Evolutionary conservation across 1,140 invertebrate species (phyloP).

Genomic region (Theocolax elegans): DNA sequence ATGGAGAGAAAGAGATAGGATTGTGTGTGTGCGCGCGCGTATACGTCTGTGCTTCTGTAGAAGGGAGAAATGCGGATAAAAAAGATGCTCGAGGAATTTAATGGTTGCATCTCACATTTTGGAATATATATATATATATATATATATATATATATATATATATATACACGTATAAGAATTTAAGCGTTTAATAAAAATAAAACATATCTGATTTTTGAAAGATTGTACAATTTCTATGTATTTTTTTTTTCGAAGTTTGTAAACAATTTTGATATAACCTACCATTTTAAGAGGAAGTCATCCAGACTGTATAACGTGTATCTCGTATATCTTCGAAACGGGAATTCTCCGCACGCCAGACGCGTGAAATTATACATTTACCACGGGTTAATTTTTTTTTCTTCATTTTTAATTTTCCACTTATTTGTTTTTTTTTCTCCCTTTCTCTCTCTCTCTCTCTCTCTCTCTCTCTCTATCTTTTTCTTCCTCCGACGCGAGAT

Average conservation of each 20-base stretch:
- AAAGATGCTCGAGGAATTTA: slow-evolving; percentile 6
- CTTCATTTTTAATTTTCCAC: slow-evolving; percentile 9
- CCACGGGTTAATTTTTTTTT: slow-evolving; percentile 15
- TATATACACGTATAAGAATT: no score
- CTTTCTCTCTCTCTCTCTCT: no score
- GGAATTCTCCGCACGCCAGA: slow-evolving; percentile 23
- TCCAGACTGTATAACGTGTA: neutral
- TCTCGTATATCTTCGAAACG: slow-evolving; percentile 22
- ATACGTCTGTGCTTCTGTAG: neutral
- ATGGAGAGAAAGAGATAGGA: neutral
- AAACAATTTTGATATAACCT: no score
- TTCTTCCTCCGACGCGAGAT: neutral
- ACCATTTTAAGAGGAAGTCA: no score
- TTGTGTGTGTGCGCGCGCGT: slow-evolving; percentile 28
- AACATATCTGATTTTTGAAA: no score
- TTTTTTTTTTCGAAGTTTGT: no score
- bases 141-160: no score
- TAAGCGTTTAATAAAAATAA: no score
- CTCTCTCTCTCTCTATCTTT: neutral
- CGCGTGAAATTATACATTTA: slow-evolving; percentile 33
- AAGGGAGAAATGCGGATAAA: neutral
- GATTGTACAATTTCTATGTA: no score
- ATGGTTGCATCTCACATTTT: slow-evolving; percentile 10
- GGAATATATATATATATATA: no score
- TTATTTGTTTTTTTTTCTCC: slow-evolving; percentile 9